A percentile compares a stretch with the other conserved stretches of the same genome.
These are phyloP conservation scores for Takifugu flavidus DNA, from an alignment of 2,113 vertebrate genomes.

Conservation along the genomic window DNA sequence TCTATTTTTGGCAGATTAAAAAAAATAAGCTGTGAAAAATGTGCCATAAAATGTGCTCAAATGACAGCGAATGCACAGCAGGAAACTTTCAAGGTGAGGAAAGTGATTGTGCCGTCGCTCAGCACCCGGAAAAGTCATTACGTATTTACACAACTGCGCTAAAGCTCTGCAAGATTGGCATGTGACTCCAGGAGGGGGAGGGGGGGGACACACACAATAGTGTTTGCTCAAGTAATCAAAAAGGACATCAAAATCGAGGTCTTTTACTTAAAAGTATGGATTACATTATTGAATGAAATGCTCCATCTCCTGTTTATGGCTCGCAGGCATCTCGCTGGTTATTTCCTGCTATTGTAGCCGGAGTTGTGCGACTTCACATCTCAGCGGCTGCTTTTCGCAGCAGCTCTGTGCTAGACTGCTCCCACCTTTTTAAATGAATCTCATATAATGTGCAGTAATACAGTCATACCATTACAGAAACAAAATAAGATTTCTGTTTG, in stretches of 20 bases:
- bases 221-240: constrained; percentile 71
- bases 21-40: neutral
- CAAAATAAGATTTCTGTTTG: constrained; percentile 79
- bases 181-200: constrained; percentile 42
- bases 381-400: constrained; percentile 45
- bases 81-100: constrained; percentile 5
- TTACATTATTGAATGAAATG: constrained; percentile 80
- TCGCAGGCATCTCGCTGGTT: constrained; percentile 78
- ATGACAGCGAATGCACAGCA: neutral
- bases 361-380: constrained; percentile 62
- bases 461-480: constrained; percentile 75
- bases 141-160: constrained; percentile 40
- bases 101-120: constrained; percentile 3
- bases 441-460: constrained; percentile 77
- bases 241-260: constrained; percentile 65
- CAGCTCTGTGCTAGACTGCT: constrained; percentile 61
- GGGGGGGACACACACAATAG: constrained; percentile 47
- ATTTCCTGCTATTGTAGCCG: constrained; percentile 62
- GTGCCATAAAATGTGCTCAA: neutral
- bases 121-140: constrained; percentile 27
- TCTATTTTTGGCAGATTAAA: neutral
- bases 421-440: constrained; percentile 71
- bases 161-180: constrained; percentile 60
- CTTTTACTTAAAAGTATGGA: constrained; percentile 74
- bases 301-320: constrained; percentile 78